phyloP scores from a whole-genome alignment of 2,888 invertebrate species.

The Smittia aterrima region DNA sequence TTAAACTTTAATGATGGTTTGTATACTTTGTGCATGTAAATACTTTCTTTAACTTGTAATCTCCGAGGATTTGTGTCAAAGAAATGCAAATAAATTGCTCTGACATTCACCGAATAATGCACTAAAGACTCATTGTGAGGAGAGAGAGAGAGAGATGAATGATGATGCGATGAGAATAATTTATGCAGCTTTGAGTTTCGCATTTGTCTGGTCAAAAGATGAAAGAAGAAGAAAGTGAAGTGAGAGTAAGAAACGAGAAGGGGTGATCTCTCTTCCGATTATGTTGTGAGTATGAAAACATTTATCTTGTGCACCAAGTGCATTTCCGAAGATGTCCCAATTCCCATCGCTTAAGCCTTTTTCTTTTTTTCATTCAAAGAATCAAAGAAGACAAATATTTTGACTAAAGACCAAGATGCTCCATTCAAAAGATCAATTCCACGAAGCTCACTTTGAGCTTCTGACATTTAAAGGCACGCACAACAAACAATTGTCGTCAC shows the following conservation, averaged over 20 bases:
- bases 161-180: slow-evolving; percentile 30
- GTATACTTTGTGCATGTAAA: slow-evolving; percentile 32
- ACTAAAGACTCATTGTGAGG: slow-evolving; percentile 12
- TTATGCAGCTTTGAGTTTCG: slow-evolving; percentile 16
- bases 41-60: slow-evolving; percentile 42
- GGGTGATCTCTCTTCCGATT: slow-evolving; percentile 36
- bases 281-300: slow-evolving; percentile 15
- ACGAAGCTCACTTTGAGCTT: slow-evolving; percentile 12
- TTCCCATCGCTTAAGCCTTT: neutral
- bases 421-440: slow-evolving; percentile 29
- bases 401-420: slow-evolving; percentile 15
- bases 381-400: slow-evolving; percentile 33
- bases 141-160: slow-evolving; percentile 14
- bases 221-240: neutral
- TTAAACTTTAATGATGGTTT: slow-evolving; percentile 33
- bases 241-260: neutral
- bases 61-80: slow-evolving; percentile 41
- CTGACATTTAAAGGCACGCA: neutral
- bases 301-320: slow-evolving; percentile 26
- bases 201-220: neutral
- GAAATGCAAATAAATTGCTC: slow-evolving; percentile 42
- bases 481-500: neutral
- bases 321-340: slow-evolving; percentile 41
- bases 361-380: neutral
- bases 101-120: neutral